These are phyloP conservation scores for Neoitamus cyanurus DNA, from an alignment of 2,888 invertebrate species.

Conservation along the genomic window DNA sequence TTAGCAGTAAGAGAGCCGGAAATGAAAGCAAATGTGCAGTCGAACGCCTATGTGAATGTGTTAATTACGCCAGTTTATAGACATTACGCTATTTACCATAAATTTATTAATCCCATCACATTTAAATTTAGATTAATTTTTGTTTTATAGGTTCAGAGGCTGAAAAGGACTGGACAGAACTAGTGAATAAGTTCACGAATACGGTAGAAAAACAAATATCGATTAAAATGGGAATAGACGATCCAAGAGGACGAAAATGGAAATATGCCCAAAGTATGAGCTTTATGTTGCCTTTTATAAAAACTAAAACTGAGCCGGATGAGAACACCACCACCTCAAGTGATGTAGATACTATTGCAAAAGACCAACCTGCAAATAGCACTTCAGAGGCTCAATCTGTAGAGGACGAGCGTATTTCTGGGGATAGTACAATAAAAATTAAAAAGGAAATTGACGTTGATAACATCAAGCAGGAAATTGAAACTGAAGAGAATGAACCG, in stretches of 20 bases:
- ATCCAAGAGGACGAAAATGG: background rate
- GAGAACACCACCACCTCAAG: background rate
- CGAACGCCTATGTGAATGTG: too few species aligned
- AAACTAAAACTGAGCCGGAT: background rate
- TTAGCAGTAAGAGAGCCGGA: too few species aligned
- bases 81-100: too few species aligned
- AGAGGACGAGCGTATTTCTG: background rate
- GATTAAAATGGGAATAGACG: background rate
- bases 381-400: too few species aligned
- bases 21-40: too few species aligned
- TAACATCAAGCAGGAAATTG: background rate
- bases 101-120: too few species aligned
- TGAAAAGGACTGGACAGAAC: background rate
- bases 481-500: background rate
- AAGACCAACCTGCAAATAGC: background rate
- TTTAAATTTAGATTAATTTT: too few species aligned
- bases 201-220: background rate
- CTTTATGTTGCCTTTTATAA: background rate
- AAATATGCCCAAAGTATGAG: background rate
- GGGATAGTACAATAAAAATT: background rate
- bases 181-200: background rate
- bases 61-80: too few species aligned
- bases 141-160: background rate
- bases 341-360: background rate
- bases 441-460: background rate